These are phyloP conservation scores for Ctena decussata DNA, from an alignment of 2,888 invertebrate species.

Conservation along the genomic window DNA sequence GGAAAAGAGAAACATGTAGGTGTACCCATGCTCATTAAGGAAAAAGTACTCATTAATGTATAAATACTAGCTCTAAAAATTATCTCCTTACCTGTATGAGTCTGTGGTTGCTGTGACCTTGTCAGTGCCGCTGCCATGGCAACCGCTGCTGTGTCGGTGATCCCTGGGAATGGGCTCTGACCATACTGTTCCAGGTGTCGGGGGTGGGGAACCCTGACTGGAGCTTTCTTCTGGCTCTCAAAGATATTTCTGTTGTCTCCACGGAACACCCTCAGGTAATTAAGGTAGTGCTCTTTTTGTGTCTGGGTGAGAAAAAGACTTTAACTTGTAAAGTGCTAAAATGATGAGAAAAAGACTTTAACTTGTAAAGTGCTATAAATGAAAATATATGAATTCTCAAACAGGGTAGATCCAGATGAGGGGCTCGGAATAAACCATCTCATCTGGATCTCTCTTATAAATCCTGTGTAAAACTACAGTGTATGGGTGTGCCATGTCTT, in stretches of 20 bases:
- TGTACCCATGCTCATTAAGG: no score
- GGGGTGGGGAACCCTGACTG: slow-evolving; percentile 56
- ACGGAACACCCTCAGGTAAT: slow-evolving; percentile 92
- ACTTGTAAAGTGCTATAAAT: no score
- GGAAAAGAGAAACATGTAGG: no score
- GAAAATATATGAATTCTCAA: no score
- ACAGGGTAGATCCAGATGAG: no score
- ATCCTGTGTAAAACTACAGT: no score
- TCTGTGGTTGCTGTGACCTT: slow-evolving; percentile 83
- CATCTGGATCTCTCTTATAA: no score
- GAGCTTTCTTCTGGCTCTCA: slow-evolving; percentile 86
- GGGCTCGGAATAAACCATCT: no score
- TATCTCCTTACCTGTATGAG: background rate
- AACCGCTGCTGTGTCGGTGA: slow-evolving; percentile 83
- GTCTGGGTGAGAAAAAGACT: slow-evolving; percentile 75
- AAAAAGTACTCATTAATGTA: background rate
- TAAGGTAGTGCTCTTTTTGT: slow-evolving; percentile 95
- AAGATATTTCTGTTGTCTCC: slow-evolving; percentile 94
- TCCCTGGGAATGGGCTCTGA: slow-evolving; percentile 85
- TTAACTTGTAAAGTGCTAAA: no score
- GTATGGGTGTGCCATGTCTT: no score
- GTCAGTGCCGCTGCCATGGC: slow-evolving; percentile 86
- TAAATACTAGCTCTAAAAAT: background rate
- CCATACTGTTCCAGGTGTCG: slow-evolving; percentile 72
- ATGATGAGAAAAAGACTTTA: no score